Conservation (phyloP, 2,797 vertebrate genomes). For the Rhinoraja longicauda region DNA sequence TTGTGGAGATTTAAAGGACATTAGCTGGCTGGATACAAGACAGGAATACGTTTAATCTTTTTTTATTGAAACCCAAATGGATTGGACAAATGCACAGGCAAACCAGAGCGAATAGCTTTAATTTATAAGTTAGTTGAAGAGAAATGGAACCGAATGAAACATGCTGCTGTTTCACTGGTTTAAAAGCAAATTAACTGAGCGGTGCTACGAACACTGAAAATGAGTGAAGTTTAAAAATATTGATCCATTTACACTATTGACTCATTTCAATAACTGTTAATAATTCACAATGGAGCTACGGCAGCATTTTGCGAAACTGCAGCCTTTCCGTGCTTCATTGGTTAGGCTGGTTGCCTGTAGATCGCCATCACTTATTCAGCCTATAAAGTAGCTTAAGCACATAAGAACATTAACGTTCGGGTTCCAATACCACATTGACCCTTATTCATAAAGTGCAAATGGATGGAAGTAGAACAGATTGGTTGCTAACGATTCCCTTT, state of each 20-base stretch:
- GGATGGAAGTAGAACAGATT: conserved; percentile 71
- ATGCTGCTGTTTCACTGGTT: conserved; percentile 6
- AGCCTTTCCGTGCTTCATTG: conserved; percentile 45
- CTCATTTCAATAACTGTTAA: conserved; percentile 31
- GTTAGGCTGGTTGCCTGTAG: conserved; percentile 57
- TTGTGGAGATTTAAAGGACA: conserved; percentile 93
- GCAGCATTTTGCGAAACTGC: conserved; percentile 14
- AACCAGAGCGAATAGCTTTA: conserved; percentile 53
- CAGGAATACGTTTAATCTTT: conserved; percentile 85
- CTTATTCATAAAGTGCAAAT: conserved; percentile 71
- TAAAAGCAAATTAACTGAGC: not conserved
- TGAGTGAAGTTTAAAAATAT: conserved; percentile 21
- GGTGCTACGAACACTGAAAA: not conserved
- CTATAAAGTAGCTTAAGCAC: conserved; percentile 72
- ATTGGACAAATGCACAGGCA: conserved; percentile 80
- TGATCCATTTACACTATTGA: conserved; percentile 30
- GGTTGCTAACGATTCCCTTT: conserved; percentile 67
- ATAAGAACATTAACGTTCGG: conserved; percentile 73
- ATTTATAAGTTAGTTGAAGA: conserved; percentile 32
- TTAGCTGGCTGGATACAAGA: conserved; percentile 83
- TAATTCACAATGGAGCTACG: conserved; percentile 23
- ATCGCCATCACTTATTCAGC: conserved; percentile 69
- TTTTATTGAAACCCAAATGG: conserved; percentile 80
- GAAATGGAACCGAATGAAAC: not conserved
- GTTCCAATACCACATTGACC: conserved; percentile 69